Conservation (phyloP, 2,888 invertebrate genomes). For the Odontocolon sp. region DNA sequence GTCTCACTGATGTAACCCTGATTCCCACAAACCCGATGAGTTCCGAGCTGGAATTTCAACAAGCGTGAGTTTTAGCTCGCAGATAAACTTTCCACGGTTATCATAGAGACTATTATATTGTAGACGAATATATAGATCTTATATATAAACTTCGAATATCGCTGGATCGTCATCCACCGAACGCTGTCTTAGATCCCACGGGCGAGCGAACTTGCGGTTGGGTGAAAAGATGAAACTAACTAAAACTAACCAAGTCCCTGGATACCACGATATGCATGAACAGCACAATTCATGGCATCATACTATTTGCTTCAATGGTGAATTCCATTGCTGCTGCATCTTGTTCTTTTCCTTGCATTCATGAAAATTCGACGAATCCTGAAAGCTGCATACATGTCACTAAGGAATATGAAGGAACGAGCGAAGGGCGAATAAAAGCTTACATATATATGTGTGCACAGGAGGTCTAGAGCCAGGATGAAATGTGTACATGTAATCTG, state of each 20-base stretch:
- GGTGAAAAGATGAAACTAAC: too few species aligned
- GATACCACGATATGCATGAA: too few species aligned
- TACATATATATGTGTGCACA: background rate
- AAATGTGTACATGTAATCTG: constrained; percentile 59
- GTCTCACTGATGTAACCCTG: constrained; percentile 45
- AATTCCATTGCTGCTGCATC: background rate
- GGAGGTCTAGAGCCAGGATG: background rate
- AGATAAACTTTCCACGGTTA: constrained; percentile 44
- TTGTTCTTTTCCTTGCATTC: background rate
- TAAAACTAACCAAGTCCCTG: too few species aligned
- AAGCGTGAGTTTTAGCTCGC: constrained; percentile 23
- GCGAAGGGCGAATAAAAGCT: constrained; percentile 5
- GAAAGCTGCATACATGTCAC: background rate
- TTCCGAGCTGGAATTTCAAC: constrained; percentile 52
- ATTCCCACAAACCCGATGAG: constrained; percentile 49
- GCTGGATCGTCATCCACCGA: too few species aligned
- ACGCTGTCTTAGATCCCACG: too few species aligned
- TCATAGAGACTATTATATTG: background rate
- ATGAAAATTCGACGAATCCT: background rate
- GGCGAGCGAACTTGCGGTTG: too few species aligned
- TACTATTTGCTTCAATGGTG: too few species aligned
- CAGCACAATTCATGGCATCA: too few species aligned
- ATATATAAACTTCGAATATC: too few species aligned
- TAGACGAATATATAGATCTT: background rate
- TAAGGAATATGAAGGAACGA: background rate